Percentiles rank a stretch among this genome's conserved stretches.
Evolutionary conservation across 2,113 vertebrate species (phyloP).

Genomic region (Megaceryle maxima): DNA sequence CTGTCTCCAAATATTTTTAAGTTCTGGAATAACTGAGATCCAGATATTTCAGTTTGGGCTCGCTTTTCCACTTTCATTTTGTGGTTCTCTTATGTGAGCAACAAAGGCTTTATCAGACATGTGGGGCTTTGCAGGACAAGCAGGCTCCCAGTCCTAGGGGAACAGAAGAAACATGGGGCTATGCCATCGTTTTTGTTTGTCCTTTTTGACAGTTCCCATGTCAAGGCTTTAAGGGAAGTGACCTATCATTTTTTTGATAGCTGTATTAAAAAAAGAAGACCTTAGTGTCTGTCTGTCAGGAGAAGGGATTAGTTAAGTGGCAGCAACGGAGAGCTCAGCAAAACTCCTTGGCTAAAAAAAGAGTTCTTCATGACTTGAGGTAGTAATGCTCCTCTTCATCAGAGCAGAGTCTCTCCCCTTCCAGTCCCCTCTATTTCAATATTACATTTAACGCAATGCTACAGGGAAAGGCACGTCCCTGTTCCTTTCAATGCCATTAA

Average conservation of each 20-base stretch:
- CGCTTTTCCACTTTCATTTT: neutral
- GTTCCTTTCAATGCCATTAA: neutral
- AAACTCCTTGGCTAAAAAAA: neutral
- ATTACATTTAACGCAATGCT: neutral
- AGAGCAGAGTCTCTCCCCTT: neutral
- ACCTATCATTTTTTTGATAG: neutral
- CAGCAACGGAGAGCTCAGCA: neutral
- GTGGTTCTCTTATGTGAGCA: neutral
- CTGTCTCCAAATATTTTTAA: neutral
- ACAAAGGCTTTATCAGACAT: neutral
- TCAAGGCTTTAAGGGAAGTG: neutral
- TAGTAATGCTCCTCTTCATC: neutral
- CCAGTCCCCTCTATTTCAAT: neutral
- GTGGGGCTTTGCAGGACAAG: neutral
- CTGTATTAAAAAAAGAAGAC: neutral
- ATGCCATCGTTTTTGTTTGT: neutral
- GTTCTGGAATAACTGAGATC: neutral
- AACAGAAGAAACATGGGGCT: neutral
- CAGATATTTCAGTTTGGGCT: neutral
- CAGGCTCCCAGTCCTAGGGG: neutral
- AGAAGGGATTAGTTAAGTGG: neutral
- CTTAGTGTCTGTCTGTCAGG: neutral
- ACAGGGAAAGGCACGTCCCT: neutral
- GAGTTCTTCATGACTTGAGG: neutral
- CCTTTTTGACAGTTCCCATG: neutral